These are phyloP conservation scores for Eurytoma adleriae DNA, from an alignment of 2,888 invertebrate genomes.

Conservation along the genomic window DNA sequence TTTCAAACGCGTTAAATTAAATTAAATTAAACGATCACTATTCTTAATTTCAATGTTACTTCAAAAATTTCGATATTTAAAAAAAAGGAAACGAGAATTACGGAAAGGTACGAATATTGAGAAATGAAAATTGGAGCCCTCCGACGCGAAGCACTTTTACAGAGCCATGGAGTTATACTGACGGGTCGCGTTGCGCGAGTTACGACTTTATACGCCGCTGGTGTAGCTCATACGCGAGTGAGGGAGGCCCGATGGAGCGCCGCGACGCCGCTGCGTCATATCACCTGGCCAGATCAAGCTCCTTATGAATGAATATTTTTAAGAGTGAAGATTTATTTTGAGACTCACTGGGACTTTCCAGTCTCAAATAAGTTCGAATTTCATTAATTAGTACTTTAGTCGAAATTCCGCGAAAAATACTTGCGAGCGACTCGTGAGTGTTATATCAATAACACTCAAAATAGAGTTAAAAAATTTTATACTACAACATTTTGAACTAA, in stretches of 20 bases:
- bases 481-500: too few relatives aligned
- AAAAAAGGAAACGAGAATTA: too few relatives aligned
- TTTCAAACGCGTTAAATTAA: too few relatives aligned
- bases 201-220: slow-evolving; percentile 45
- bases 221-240: not conserved
- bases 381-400: too few relatives aligned
- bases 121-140: not conserved
- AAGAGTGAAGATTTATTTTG: too few relatives aligned
- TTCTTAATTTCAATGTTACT: too few relatives aligned
- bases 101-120: not conserved
- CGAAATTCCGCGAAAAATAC: too few relatives aligned
- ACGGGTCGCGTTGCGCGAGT: slow-evolving; percentile 40
- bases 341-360: not conserved
- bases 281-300: not conserved
- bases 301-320: not conserved
- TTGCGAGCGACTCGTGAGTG: too few relatives aligned
- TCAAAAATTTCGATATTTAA: too few relatives aligned
- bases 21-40: too few relatives aligned
- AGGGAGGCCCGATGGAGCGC: not conserved
- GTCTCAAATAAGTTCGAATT: not conserved
- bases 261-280: not conserved
- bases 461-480: too few relatives aligned
- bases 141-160: slow-evolving; percentile 28
- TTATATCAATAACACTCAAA: too few relatives aligned
- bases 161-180: slow-evolving; percentile 42